Conservation (phyloP, 2,113 vertebrate genomes). For the Pseudonaja textilis region DNA sequence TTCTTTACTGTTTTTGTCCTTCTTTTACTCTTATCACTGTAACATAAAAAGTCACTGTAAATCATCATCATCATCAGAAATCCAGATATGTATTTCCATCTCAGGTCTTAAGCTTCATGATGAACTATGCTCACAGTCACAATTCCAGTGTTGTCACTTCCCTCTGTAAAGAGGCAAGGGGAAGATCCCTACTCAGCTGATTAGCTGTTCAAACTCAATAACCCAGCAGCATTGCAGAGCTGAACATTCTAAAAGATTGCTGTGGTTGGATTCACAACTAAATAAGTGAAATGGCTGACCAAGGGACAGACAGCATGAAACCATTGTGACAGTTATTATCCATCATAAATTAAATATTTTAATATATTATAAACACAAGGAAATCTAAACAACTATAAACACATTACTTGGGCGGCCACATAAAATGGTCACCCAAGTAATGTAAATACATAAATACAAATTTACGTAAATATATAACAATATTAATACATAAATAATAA, state of each 20-base stretch:
- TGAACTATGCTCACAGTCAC: background rate
- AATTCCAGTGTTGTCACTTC: background rate
- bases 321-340: background rate
- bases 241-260: background rate
- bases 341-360: background rate
- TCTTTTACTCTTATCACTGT: conserved; percentile 96
- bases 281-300: background rate
- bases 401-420: background rate
- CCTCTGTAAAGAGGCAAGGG: background rate
- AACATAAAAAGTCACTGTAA: conserved; percentile 56
- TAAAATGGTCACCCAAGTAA: background rate
- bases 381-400: background rate
- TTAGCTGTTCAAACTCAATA: background rate
- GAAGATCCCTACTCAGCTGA: background rate
- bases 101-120: background rate
- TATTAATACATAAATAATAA: background rate
- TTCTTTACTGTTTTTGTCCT: conserved; percentile 98
- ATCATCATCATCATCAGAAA: conserved; percentile 34
- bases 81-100: conserved; percentile 40
- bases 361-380: background rate
- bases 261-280: background rate
- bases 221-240: background rate
- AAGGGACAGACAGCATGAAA: background rate
- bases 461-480: background rate
- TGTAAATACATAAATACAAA: background rate